phyloP scores from a whole-genome alignment of 2,888 invertebrate species.

The Drosophila quinaria region DNA sequence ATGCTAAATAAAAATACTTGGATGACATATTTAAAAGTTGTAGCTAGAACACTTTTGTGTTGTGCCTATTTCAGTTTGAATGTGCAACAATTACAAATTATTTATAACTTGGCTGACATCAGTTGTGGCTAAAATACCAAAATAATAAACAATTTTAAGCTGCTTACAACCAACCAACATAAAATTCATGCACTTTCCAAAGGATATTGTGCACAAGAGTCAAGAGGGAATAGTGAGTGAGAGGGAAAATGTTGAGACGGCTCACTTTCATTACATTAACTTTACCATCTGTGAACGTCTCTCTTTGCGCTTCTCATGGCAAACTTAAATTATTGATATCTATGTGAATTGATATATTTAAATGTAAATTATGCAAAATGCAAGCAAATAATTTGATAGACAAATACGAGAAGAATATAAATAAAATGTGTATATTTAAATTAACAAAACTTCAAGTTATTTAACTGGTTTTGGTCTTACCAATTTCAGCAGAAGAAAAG shows the following conservation, averaged over 20 bases:
- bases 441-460: conserved; percentile 22
- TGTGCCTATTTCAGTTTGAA: conserved; percentile 29
- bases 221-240: not conserved
- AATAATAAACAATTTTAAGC: conserved; percentile 39
- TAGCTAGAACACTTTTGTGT: conserved; percentile 49
- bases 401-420: conserved; percentile 44
- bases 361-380: conserved; percentile 58
- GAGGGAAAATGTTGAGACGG: not conserved
- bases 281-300: not conserved
- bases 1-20: conserved; percentile 45
- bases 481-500: not conserved
- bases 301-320: conserved; percentile 16
- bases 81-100: conserved; percentile 17
- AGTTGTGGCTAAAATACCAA: conserved; percentile 32
- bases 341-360: conserved; percentile 71
- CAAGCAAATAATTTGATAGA: conserved; percentile 47
- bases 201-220: not conserved
- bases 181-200: conserved; percentile 17
- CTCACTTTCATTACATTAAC: not conserved
- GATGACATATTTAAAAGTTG: conserved; percentile 28
- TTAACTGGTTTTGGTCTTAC: not conserved
- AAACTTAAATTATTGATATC: conserved; percentile 48
- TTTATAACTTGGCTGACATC: conserved; percentile 15
- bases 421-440: conserved; percentile 59
- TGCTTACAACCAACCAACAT: conserved; percentile 18